Base-by-base conservation (phyloP, 1,140 invertebrate species). In the Anastrepha ludens region DNA sequence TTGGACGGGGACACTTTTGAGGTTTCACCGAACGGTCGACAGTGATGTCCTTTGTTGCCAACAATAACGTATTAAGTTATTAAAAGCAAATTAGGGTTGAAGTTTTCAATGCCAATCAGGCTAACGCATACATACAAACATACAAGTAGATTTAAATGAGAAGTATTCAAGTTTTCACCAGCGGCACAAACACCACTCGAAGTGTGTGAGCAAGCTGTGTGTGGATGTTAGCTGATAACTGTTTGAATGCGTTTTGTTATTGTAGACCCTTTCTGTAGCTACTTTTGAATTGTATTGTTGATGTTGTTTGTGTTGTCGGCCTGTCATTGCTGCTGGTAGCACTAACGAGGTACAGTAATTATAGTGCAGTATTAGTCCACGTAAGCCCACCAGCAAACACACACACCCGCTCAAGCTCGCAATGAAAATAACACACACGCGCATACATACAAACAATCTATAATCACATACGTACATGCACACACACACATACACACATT, bases 51-150 rank as follows among this genome's bases (percentile, higher is more conserved):
- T 81, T 81, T 81, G 74, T 81, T 81, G 47, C 13, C n/a, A n/a
- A n/a, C 70, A 74, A 74, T 17, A 50, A 41, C 74, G 74, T 86
- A 86, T 86, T 86, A 86, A 86, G 85, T 86, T 86, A 86, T 86
- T 86, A 86, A 62, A 86, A 62, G 85, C 85, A 86, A 62, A 86
- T 86, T 86, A 86, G 85, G 85, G 85, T 86, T 86, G 85, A 86
- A 50, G 17, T 20, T 86, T 64, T 65, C 55, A 44, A 60, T 55
- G 74, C 17, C 8, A 55, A 62, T 17, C 15, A 62, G 60, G 15
- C 6, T 55, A 13, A 17, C 74, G 55, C 47, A 78, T 20, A 74
- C 29, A 20, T 50, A n/a, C 17, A 6, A 5, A 41, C 15, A 29
- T n/a, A 58, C 50, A 81, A 55, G 17, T 20, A 62, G 4, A 62